Percentiles rank a stretch among this genome's conserved stretches.
Conservation (phyloP, 2,888 invertebrate genomes). For the Drosophila histrio region DNA sequence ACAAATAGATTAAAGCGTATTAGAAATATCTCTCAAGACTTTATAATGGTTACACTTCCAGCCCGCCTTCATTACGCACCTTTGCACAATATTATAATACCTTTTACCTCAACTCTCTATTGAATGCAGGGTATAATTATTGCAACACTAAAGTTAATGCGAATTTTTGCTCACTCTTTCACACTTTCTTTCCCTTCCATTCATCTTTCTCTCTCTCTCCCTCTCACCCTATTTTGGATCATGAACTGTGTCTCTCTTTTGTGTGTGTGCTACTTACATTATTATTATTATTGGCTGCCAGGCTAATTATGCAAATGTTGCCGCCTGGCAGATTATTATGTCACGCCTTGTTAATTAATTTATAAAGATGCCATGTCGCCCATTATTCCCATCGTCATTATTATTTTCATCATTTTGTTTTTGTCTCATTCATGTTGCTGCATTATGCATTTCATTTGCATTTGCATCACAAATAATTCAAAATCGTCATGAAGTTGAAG, state of each 20-base stretch:
- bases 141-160: constrained; percentile 22
- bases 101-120: not conserved
- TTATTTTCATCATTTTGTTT: constrained; percentile 25
- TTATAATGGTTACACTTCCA: too few species aligned
- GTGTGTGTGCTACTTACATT: constrained; percentile 30
- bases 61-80: too few species aligned
- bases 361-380: constrained; percentile 43
- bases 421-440: constrained; percentile 18
- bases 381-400: constrained; percentile 49
- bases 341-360: constrained; percentile 76
- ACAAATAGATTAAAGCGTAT: too few species aligned
- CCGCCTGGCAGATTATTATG: constrained; percentile 58
- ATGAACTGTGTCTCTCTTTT: not conserved
- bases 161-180: not conserved
- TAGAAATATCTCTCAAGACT: too few species aligned
- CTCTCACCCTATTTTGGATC: not conserved
- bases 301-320: constrained; percentile 57
- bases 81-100: too few species aligned
- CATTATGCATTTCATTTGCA: constrained; percentile 42
- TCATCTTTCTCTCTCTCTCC: not conserved
- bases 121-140: constrained; percentile 8
- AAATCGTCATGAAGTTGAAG: constrained; percentile 52
- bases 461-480: constrained; percentile 65
- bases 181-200: not conserved
- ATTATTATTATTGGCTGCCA: constrained; percentile 16